Evolutionary conservation across 2,797 vertebrate genomes (phyloP).

Genomic region (Acipenser oxyrinchus): DNA sequence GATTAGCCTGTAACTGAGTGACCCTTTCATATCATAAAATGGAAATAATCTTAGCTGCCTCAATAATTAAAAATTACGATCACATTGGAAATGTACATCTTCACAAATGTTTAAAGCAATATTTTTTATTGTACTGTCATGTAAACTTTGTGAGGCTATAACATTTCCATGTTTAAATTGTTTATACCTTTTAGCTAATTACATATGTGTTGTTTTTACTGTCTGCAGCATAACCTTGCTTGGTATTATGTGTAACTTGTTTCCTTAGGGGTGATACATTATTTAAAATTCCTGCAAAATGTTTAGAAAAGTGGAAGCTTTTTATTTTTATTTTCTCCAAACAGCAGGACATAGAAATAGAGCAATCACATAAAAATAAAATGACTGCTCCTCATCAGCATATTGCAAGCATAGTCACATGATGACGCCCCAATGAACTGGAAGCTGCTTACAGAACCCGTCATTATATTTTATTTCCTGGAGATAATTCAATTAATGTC

Average conservation of each 20-base stretch:
- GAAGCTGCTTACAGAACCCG: too few species aligned
- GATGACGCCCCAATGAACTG: slow-evolving; percentile 3
- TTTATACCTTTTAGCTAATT: too few species aligned
- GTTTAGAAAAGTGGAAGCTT: slow-evolving; percentile 8
- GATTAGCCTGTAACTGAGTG: too few species aligned
- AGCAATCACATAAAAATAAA: slow-evolving; percentile 31
- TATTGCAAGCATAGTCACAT: slow-evolving; percentile 2
- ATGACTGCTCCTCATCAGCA: slow-evolving; percentile 12
- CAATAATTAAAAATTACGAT: too few species aligned
- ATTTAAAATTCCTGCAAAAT: slow-evolving; percentile 6
- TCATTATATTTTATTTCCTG: slow-evolving; percentile 17
- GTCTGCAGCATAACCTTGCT: background rate
- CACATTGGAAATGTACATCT: too few species aligned
- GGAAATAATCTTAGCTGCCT: too few species aligned
- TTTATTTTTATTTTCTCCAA: slow-evolving; percentile 24
- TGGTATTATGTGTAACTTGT: background rate
- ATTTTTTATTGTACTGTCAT: too few species aligned
- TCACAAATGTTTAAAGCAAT: too few species aligned
- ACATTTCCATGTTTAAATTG: too few species aligned
- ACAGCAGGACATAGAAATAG: slow-evolving; percentile 24
- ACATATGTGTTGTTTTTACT: too few species aligned
- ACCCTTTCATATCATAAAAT: too few species aligned
- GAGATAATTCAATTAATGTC: slow-evolving; percentile 13
- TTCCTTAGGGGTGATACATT: slow-evolving; percentile 2
- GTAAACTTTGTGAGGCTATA: too few species aligned